Conservation (phyloP, 2,113 vertebrate genomes). For the Onychostruthus taczanowskii region DNA sequence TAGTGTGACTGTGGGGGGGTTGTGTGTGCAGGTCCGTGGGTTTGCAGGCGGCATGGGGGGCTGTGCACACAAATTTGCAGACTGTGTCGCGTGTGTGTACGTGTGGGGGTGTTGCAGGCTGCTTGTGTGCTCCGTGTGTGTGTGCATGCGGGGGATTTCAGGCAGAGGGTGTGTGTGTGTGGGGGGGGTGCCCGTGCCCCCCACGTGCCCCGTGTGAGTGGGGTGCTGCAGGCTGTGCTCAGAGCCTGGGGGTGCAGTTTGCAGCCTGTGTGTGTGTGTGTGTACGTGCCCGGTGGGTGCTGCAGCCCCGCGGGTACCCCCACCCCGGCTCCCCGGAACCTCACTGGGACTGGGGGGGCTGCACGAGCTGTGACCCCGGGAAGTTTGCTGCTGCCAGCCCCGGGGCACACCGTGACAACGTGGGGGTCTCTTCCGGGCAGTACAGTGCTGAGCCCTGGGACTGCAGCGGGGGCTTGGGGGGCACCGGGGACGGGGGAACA, state of each 20-base stretch:
- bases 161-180: background rate
- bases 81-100: background rate
- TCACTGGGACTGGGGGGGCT: background rate
- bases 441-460: background rate
- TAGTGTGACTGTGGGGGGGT: background rate
- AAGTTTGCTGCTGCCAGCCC: background rate
- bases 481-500: background rate
- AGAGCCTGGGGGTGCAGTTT: background rate
- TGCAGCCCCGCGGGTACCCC: background rate
- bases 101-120: conserved; percentile 40
- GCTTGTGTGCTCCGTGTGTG: background rate
- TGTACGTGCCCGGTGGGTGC: background rate
- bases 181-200: background rate
- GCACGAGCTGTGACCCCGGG: background rate
- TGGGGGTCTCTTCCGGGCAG: background rate
- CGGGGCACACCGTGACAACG: background rate
- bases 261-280: background rate
- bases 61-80: background rate
- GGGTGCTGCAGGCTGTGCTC: background rate
- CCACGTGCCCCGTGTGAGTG: background rate
- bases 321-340: background rate
- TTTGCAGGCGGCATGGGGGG: background rate
- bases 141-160: background rate
- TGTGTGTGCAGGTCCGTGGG: background rate
- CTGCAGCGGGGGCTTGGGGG: background rate